Conservation (phyloP, 2,888 invertebrate species). For the Amblyjoppa fuscipennis region DNA sequence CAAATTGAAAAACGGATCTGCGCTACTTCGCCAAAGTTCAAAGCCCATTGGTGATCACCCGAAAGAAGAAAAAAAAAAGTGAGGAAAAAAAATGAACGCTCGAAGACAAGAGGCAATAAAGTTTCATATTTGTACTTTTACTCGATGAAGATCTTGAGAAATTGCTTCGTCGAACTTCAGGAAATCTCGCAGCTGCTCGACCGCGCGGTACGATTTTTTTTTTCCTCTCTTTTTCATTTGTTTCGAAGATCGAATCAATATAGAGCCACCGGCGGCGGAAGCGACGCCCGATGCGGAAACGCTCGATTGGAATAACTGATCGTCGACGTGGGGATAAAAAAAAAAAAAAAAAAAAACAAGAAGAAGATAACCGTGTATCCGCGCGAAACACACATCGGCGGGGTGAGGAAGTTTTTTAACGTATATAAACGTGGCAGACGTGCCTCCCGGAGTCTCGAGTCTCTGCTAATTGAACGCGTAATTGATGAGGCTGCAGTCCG, state of each 20-base stretch:
- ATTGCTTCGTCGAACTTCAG: not conserved
- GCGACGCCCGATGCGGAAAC: constrained; percentile 29
- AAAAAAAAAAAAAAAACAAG: constrained; percentile 32
- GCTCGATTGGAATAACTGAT: constrained; percentile 61
- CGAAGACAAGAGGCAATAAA: constrained; percentile 42
- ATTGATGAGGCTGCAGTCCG: constrained; percentile 82
- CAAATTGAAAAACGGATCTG: constrained; percentile 59
- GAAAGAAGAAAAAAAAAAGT: not conserved
- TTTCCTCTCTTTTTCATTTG: not conserved
- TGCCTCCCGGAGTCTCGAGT: constrained; percentile 63
- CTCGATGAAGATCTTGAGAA: constrained; percentile 3
- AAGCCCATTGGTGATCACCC: not conserved
- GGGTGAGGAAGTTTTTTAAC: constrained; percentile 41
- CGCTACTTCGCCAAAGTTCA: constrained; percentile 46
- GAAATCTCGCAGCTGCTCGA: not conserved
- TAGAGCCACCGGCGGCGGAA: constrained; percentile 2
- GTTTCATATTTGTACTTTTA: constrained; percentile 26
- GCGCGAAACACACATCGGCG: constrained; percentile 41
- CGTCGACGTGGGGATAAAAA: constrained; percentile 22
- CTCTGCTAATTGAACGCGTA: constrained; percentile 81
- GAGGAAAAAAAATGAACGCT: not conserved
- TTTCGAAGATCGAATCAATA: not conserved
- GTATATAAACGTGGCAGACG: constrained; percentile 44
- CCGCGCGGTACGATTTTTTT: not conserved
- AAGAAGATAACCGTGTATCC: constrained; percentile 29